phyloP scores from a whole-genome alignment of 2,888 invertebrate species.

The Unio delphinus region DNA sequence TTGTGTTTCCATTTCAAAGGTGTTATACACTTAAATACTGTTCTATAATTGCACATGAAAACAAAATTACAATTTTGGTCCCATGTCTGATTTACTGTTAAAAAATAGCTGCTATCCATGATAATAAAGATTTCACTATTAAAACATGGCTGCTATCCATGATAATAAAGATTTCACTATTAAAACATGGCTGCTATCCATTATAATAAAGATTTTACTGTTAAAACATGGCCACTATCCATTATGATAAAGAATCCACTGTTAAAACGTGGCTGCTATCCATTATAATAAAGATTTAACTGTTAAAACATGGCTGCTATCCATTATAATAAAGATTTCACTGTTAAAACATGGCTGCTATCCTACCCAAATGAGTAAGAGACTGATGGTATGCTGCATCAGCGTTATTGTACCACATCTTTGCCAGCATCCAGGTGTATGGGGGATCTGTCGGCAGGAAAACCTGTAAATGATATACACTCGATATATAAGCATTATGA shows the following conservation, averaged over 20 bases:
- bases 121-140: conserved; percentile 1
- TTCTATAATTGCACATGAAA: no score
- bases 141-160: conserved; percentile 1
- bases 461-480: conserved; percentile 57
- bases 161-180: background rate
- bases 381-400: conserved; percentile 71
- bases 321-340: conserved; percentile 1
- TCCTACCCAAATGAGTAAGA: conserved; percentile 67
- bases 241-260: background rate
- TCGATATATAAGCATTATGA: background rate
- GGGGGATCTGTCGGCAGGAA: conserved; percentile 68
- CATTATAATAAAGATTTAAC: no score
- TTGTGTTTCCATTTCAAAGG: no score
- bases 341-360: background rate
- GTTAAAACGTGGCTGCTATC: background rate
- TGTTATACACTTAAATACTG: no score
- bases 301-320: no score
- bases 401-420: conserved; percentile 72
- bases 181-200: background rate
- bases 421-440: conserved; percentile 70
- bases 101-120: background rate
- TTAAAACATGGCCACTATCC: no score
- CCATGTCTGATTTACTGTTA: no score
- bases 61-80: no score
- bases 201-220: no score